These are phyloP conservation scores for Chloroclysta siterata DNA, from an alignment of 2,888 invertebrate species.

Conservation along the genomic window DNA sequence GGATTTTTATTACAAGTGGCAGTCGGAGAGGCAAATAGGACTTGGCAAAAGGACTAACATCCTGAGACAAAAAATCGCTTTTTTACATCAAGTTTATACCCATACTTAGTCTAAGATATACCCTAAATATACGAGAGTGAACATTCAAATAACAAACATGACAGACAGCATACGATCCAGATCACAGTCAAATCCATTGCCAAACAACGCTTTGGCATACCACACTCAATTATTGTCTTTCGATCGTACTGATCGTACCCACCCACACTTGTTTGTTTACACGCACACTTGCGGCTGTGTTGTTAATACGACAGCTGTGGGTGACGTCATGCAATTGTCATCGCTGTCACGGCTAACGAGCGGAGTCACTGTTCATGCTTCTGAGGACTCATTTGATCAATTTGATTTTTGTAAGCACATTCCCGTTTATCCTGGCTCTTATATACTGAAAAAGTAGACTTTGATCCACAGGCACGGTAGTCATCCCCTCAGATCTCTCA, in stretches of 20 bases:
- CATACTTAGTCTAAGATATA: too few relatives aligned
- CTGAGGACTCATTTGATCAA: background rate
- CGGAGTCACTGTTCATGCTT: constrained; percentile 52
- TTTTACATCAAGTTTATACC: too few relatives aligned
- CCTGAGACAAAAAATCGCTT: background rate
- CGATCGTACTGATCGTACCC: constrained; percentile 6
- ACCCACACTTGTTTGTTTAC: constrained; percentile 58
- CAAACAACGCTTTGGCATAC: constrained; percentile 35
- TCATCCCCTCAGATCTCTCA: too few relatives aligned
- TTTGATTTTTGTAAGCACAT: background rate
- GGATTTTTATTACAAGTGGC: too few relatives aligned
- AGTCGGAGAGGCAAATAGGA: background rate
- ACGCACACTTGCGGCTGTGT: constrained; percentile 44
- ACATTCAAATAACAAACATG: background rate
- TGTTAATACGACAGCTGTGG: constrained; percentile 44
- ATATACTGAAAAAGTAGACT: too few relatives aligned
- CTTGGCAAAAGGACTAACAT: background rate
- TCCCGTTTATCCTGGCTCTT: too few relatives aligned
- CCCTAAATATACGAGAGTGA: background rate
- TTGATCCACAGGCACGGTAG: too few relatives aligned
- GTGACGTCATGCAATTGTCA: constrained; percentile 83
- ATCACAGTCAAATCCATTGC: constrained; percentile 25
- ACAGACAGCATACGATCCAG: constrained; percentile 4
- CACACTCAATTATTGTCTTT: constrained; percentile 25
- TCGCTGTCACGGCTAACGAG: constrained; percentile 80